Evolutionary conservation across 2,797 vertebrate genomes (phyloP), one percentile per base, ranked within the genome.

Genomic region (Etheostoma perlongum): DNA sequence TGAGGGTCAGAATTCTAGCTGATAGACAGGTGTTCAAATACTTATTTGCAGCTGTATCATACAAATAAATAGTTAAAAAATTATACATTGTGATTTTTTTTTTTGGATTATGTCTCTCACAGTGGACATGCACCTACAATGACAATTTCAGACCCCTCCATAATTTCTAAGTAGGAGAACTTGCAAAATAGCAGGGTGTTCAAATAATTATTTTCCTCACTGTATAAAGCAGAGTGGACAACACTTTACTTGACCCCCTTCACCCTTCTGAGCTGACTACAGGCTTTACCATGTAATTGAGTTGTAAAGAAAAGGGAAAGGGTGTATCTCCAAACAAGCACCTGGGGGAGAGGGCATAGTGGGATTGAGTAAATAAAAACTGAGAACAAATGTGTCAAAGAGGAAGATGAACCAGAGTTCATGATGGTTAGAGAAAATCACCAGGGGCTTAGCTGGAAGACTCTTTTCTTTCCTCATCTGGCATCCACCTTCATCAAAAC

Each of bases 361-460:
- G 16, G 16, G 49, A 3, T 2, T 16, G 42, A 63, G 46, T 44
- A 52, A 63, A 60, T 33, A 68, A 76, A 82, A 70, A 74, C 58
- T 33, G 27, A 59, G 53, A 58, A 21, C 13, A 2, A 75, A 82
- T 30, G 47, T 75, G 76, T 64, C 76, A 74, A 60, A 63, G 53
- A 46, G 19, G 15, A 40, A 46, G 53, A 65, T n/a, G 46, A 81
- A 52, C 2, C 2, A 33, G 69, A 53, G n/a, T n/a, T 60, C 23
- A 14, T 49, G 36, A 64, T 66, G 70, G 67, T 76, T 54, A 59
- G 36, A 67, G 51, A 76, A 23, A 53, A 72, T 44, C 48, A 72
- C 23, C 23, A n/a, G 74, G 61, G 70, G 76, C 85, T 89, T 78
- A 91, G 86, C 82, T 90, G 84, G 67, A 74, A 47, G 60, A 65